A percentile compares a stretch with the other conserved stretches of the same genome.
Conservation (phyloP, 2,888 invertebrate species). For the Athrips mouffetella region DNA sequence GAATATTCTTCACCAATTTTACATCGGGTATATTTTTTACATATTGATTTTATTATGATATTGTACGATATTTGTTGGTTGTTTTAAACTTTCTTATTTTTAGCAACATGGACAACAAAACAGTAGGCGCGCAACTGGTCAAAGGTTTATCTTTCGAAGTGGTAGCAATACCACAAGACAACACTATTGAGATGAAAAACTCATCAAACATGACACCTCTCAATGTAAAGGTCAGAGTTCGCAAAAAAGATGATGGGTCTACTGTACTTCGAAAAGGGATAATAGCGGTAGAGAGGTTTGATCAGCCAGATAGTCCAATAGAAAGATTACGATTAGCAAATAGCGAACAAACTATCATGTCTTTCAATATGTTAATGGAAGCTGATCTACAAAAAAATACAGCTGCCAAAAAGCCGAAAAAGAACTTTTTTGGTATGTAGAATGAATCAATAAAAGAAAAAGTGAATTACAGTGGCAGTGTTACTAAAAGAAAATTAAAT, state of each 20-base stretch:
- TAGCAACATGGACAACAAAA: not conserved
- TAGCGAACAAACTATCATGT: conserved; percentile 64
- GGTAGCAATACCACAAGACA: conserved; percentile 46
- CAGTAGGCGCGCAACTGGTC: conserved; percentile 3
- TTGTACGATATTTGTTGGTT: not conserved
- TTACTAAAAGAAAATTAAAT: not conserved
- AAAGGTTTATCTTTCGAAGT: conserved; percentile 55
- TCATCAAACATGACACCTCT: conserved; percentile 41
- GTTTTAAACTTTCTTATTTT: not conserved
- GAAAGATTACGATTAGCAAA: conserved; percentile 47
- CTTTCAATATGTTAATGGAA: conserved; percentile 58
- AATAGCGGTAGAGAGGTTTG: conserved; percentile 39
- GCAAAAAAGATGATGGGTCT: conserved; percentile 42
- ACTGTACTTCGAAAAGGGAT: conserved; percentile 29
- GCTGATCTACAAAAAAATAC: conserved; percentile 37
- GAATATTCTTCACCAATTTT: too few species aligned
- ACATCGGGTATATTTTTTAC: too few species aligned
- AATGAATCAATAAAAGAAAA: not conserved
- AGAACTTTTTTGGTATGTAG: conserved; percentile 36
- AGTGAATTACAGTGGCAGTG: too few species aligned
- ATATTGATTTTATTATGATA: not conserved
- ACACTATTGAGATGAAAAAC: conserved; percentile 26
- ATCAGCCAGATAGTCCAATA: conserved; percentile 23
- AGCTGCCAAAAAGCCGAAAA: conserved; percentile 36
- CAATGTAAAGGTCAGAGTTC: conserved; percentile 56